Evolutionary conservation across 2,888 invertebrate genomes (phyloP), one percentile per base, ranked within the genome.

Genomic region (Crocallis elinguaria): DNA sequence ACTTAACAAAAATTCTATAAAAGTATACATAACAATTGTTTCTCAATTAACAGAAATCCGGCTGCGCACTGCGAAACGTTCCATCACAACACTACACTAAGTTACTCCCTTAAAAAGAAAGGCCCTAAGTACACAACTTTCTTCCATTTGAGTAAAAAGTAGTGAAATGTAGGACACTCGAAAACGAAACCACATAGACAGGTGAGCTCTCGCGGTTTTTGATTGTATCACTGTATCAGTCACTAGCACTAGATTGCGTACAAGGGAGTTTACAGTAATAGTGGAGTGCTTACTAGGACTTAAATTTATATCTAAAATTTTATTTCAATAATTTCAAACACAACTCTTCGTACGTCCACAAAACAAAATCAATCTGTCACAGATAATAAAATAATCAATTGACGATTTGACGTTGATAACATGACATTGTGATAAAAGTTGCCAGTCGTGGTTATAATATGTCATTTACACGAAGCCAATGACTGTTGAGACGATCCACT

Each of bases 101-200:
- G 87, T 87, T 71, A 84, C 82, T 79, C 76, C 86, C 71, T 68
- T 86, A 71, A 80, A 84, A 69, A 79, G 73, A 80, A 77, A 81
- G 66, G 68, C 71, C 72, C 62, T 66, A 61, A 71, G 73, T 71
- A 77, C 74, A 79, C 75, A 81, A 84, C 82, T 87, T 85, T 86
- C 86, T 86, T 90, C 87, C 88, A 89, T 90, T 88, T 83, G 82
- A 77, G 71, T 77, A 78, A 81, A 77, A 81, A 79, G 71, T 79
- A 70, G 65, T 71, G 73, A 82, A 84, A 89, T 87, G 83, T 89
- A 86, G 90, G 89, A 71, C 90, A 88, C 78, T 66, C 57, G 60
- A 61, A 60, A 64, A 67, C 50, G 62, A 58, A 58, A 74, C 64
- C 62, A 66, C 71, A 72, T 73, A 71, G 45, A 68, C 62, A 48